phyloP scores from a whole-genome alignment of 2,888 invertebrate genomes.

The Gymnosoma rotundatum region DNA sequence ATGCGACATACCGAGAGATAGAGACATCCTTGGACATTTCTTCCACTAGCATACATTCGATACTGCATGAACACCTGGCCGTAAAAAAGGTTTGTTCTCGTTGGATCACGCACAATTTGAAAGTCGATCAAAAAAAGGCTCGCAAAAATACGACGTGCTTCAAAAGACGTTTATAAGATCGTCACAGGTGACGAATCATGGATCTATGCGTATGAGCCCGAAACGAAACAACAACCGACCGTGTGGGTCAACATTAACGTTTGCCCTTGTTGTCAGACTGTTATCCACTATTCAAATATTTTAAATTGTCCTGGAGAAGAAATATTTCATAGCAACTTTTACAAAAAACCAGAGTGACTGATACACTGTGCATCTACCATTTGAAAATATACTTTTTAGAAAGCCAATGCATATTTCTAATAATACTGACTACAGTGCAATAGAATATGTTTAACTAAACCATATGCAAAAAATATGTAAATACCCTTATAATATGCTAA shows the following conservation, averaged over 20 bases:
- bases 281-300: constrained; percentile 12
- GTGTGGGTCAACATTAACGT: constrained; percentile 10
- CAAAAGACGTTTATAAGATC: neutral
- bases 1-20: no score
- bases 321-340: no score
- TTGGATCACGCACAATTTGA: neutral
- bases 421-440: constrained; percentile 23
- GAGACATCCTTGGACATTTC: no score
- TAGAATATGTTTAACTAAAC: constrained; percentile 46
- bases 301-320: constrained; percentile 34
- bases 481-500: no score
- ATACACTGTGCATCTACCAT: constrained; percentile 23
- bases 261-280: constrained; percentile 23
- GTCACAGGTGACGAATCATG: neutral
- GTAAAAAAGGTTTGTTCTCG: no score
- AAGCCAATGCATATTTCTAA: constrained; percentile 24
- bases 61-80: no score
- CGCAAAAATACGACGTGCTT: constrained; percentile 11
- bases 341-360: no score
- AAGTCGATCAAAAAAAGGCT: no score
- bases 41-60: no score
- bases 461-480: constrained; percentile 44
- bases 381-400: constrained; percentile 28
- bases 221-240: neutral
- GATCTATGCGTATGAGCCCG: constrained; percentile 22